phyloP scores from a whole-genome alignment of 2,888 invertebrate genomes.

The Caenorhabditis wallacei region DNA sequence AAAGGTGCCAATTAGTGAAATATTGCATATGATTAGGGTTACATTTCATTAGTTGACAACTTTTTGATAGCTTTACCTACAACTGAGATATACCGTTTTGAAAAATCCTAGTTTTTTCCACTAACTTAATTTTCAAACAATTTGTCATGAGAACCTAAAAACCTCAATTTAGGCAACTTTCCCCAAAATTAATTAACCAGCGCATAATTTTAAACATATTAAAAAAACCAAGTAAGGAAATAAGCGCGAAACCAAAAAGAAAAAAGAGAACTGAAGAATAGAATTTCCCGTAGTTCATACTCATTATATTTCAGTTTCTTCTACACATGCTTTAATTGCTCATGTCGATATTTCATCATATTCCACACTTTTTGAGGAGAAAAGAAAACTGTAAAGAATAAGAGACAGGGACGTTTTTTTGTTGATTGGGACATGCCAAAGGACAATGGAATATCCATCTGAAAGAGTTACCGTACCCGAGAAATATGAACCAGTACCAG shows the following conservation, averaged over 20 bases:
- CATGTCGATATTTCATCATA: slow-evolving; percentile 19
- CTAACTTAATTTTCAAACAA: not conserved
- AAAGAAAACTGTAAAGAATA: slow-evolving; percentile 57
- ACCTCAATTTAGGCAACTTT: not conserved
- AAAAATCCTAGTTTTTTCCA: too few species aligned
- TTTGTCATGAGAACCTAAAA: not conserved
- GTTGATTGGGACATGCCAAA: not conserved
- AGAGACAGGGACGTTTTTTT: slow-evolving; percentile 15
- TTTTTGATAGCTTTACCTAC: too few species aligned
- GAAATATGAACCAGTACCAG: slow-evolving; percentile 83
- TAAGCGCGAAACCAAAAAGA: slow-evolving; percentile 41
- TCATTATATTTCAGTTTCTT: slow-evolving; percentile 17
- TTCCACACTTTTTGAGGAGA: slow-evolving; percentile 42
- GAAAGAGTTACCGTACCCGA: slow-evolving; percentile 75
- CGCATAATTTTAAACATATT: not conserved
- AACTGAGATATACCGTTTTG: too few species aligned
- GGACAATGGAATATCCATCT: not conserved
- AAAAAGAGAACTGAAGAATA: slow-evolving; percentile 9
- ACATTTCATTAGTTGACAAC: too few species aligned
- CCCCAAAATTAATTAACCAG: not conserved
- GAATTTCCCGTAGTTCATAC: slow-evolving; percentile 19
- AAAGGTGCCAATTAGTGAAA: too few species aligned
- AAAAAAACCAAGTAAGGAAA: slow-evolving; percentile 14
- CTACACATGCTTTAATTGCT: slow-evolving; percentile 31
- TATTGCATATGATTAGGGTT: too few species aligned